Conservation (phyloP, 2,888 invertebrate species). For the Geotrupes spiniger region DNA sequence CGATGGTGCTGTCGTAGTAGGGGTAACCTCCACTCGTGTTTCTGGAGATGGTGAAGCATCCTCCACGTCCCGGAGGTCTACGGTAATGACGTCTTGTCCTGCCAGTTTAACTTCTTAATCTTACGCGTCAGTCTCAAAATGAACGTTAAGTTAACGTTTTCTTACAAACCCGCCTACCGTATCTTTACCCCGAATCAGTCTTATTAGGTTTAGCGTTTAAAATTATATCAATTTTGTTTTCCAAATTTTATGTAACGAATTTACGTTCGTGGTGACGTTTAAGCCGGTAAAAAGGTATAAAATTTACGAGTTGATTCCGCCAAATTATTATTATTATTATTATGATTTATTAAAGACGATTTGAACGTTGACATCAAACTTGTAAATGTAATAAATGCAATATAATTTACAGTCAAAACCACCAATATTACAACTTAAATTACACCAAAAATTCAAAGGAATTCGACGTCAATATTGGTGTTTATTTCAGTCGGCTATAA, state of each 20-base stretch:
- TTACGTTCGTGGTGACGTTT: background rate
- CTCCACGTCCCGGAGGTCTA: constrained; percentile 49
- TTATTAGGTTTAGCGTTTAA: constrained; percentile 3
- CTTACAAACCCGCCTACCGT: constrained; percentile 2
- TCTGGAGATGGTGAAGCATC: constrained; percentile 42
- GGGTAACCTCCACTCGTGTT: constrained; percentile 35
- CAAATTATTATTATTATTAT: no score
- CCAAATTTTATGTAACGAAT: constrained; percentile 12
- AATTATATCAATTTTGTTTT: background rate
- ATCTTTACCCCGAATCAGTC: constrained; percentile 13
- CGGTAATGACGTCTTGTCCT: constrained; percentile 44
- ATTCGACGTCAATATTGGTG: constrained; percentile 29
- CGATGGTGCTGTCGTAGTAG: constrained; percentile 32
- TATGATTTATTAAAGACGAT: constrained; percentile 12
- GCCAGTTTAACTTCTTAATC: constrained; percentile 42
- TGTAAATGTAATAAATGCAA: constrained; percentile 11
- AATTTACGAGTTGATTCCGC: background rate
- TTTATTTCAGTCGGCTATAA: constrained; percentile 39
- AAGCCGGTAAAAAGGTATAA: constrained; percentile 4
- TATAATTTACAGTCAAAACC: constrained; percentile 14
- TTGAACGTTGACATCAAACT: constrained; percentile 14
- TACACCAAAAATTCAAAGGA: constrained; percentile 29
- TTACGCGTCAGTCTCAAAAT: constrained; percentile 9
- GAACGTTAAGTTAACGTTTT: constrained; percentile 5
- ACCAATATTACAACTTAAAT: constrained; percentile 9